Evolutionary conservation across 2,888 invertebrate species (phyloP).

Genomic region (Leucania comma): DNA sequence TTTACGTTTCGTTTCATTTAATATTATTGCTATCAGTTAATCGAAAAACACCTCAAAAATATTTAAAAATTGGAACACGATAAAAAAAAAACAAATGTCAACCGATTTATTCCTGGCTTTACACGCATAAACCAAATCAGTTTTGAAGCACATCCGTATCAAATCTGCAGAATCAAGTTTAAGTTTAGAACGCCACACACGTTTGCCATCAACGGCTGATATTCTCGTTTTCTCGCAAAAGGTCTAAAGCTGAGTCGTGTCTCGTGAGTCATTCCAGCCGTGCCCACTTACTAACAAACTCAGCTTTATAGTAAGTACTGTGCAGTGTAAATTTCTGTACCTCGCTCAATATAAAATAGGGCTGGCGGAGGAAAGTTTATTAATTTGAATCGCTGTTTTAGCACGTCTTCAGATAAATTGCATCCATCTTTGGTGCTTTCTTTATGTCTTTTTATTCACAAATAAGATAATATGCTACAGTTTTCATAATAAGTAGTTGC

Average conservation of each 20-base stretch:
- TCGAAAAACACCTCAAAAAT: neutral
- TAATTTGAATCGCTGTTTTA: neutral
- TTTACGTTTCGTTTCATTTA: too few relatives aligned
- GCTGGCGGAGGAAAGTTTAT: slow-evolving; percentile 38
- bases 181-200: slow-evolving; percentile 57
- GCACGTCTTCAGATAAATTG: too few relatives aligned
- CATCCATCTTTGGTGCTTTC: too few relatives aligned
- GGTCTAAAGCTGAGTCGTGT: slow-evolving; percentile 59
- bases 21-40: neutral
- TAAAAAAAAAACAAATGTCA: neutral
- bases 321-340: slow-evolving; percentile 60
- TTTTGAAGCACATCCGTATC: slow-evolving; percentile 46
- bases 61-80: slow-evolving; percentile 7
- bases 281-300: slow-evolving; percentile 59
- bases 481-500: too few relatives aligned
- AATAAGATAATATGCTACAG: too few relatives aligned
- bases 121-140: slow-evolving; percentile 30
- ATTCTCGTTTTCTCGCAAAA: slow-evolving; percentile 47
- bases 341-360: slow-evolving; percentile 47
- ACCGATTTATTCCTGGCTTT: slow-evolving; percentile 10
- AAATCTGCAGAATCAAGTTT: slow-evolving; percentile 47
- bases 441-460: too few relatives aligned
- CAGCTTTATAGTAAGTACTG: slow-evolving; percentile 53
- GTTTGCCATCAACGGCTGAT: slow-evolving; percentile 50
- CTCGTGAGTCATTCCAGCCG: slow-evolving; percentile 60